Evolutionary conservation across 2,888 invertebrate species (phyloP).

Genomic region (Polyommatus iphigenia): DNA sequence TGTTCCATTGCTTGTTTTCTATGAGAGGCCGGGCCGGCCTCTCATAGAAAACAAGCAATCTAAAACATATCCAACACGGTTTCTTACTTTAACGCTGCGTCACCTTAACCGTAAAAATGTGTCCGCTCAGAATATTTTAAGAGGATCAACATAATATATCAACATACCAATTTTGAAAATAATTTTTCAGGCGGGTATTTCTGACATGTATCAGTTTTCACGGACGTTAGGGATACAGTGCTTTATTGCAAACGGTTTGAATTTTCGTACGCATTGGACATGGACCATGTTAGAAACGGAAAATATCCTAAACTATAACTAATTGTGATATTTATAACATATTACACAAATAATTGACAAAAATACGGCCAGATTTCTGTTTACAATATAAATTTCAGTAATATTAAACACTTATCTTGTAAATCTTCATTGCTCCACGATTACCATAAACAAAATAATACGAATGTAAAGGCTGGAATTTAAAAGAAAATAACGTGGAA

Average conservation of each 20-base stretch:
- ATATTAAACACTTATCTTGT: background rate
- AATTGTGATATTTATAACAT: too few species aligned
- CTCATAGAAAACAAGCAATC: too few species aligned
- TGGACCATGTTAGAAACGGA: background rate
- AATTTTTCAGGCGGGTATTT: background rate
- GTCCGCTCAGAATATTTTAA: too few species aligned
- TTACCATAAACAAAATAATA: background rate
- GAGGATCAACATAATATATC: too few species aligned
- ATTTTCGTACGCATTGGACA: background rate
- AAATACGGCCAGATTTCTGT: background rate
- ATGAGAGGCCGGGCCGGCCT: too few species aligned
- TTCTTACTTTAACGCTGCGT: too few species aligned
- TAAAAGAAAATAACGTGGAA: background rate
- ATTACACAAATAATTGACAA: background rate
- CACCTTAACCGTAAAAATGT: too few species aligned
- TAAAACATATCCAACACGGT: too few species aligned
- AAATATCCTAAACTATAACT: background rate
- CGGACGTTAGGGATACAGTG: background rate
- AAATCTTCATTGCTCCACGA: background rate
- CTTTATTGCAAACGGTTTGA: background rate
- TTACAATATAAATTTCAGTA: background rate
- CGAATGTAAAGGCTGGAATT: background rate
- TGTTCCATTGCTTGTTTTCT: too few species aligned
- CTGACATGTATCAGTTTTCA: slow-evolving; percentile 14
- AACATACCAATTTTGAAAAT: too few species aligned